phyloP scores from a whole-genome alignment of 2,797 vertebrate genomes.

The Crocidura indochinensis region DNA sequence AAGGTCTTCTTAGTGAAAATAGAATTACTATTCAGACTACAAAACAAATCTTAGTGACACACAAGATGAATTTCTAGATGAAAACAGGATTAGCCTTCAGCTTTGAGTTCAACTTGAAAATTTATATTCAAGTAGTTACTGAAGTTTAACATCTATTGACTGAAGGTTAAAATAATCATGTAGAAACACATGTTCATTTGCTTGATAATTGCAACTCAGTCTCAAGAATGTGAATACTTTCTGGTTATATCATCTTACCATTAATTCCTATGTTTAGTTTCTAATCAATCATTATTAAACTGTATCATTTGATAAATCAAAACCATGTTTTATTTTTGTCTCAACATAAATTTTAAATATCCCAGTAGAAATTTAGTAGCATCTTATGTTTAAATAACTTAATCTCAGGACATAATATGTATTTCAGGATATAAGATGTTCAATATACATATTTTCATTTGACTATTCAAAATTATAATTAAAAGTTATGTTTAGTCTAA shows the following conservation, averaged over 20 bases:
- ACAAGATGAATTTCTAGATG: constrained; percentile 33
- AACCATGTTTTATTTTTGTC: constrained; percentile 76
- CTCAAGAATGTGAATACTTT: constrained; percentile 83
- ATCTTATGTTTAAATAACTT: constrained; percentile 51
- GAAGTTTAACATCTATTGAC: constrained; percentile 80
- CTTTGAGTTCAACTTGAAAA: constrained; percentile 43
- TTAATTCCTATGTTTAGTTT: constrained; percentile 86
- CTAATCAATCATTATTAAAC: constrained; percentile 86
- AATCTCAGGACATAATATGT: no score
- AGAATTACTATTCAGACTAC: constrained; percentile 19
- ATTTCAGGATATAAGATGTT: no score
- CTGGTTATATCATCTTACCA: constrained; percentile 81
- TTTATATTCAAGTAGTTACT: constrained; percentile 62
- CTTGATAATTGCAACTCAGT: constrained; percentile 88
- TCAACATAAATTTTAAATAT: constrained; percentile 82
- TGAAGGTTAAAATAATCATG: constrained; percentile 83
- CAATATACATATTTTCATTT: no score
- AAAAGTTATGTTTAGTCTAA: constrained; percentile 49
- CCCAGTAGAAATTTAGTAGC: constrained; percentile 78
- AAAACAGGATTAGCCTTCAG: not conserved
- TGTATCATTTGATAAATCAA: constrained; percentile 79
- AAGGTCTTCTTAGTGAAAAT: constrained; percentile 40
- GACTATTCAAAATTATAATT: constrained; percentile 53
- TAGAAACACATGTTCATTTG: constrained; percentile 87
- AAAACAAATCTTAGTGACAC: not conserved